Conservation (phyloP, 2,888 invertebrate species). For the Ommatoiulus sabulosus region DNA sequence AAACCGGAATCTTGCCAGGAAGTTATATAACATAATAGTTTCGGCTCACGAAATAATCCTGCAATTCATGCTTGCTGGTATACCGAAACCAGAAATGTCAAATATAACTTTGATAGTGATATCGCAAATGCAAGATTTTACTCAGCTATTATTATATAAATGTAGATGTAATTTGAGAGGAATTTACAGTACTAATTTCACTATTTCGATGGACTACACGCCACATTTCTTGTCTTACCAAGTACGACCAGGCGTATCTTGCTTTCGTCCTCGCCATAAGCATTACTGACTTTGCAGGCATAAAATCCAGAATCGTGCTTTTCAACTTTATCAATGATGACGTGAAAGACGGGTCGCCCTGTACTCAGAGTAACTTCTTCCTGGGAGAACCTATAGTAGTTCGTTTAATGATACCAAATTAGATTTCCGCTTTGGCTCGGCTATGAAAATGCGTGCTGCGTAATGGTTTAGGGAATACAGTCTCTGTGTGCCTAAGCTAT, state of each 20-base stretch:
- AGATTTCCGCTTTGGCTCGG: background rate
- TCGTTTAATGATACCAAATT: conserved; percentile 4
- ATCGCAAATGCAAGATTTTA: no score
- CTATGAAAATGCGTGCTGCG: background rate
- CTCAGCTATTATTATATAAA: no score
- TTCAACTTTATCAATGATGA: conserved; percentile 53
- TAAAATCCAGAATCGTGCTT: conserved; percentile 55
- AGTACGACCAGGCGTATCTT: conserved; percentile 52
- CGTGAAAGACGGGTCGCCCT: conserved; percentile 50
- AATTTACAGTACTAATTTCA: no score
- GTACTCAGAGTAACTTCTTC: conserved; percentile 48
- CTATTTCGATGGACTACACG: no score
- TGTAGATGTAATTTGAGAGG: no score
- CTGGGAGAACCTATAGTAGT: conserved; percentile 42
- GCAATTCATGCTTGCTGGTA: no score
- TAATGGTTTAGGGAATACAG: background rate
- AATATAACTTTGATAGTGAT: no score
- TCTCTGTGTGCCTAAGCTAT: background rate
- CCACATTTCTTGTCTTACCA: conserved; percentile 7
- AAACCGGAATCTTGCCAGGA: no score
- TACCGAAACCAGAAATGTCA: no score
- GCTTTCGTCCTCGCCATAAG: conserved; percentile 55
- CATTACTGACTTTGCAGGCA: conserved; percentile 52
- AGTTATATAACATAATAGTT: no score
- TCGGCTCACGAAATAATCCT: no score